Conservation (phyloP, 1,140 invertebrate species). For the Probaryconus sp. region DNA sequence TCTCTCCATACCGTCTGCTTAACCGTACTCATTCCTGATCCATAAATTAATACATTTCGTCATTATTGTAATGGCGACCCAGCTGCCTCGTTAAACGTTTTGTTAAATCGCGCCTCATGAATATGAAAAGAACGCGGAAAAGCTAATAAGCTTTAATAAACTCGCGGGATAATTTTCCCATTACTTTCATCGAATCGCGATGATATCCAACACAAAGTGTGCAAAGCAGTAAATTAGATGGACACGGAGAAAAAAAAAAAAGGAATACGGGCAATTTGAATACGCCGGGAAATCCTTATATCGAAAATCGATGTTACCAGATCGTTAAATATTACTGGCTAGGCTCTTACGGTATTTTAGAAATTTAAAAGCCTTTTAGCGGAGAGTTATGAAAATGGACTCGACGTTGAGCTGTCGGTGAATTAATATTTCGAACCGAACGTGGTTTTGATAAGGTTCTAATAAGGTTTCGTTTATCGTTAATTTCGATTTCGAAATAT, state of each 20-base stretch:
- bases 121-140: constrained; percentile 56
- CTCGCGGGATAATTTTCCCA: constrained; percentile 25
- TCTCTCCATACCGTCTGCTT: constrained; percentile 43
- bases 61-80: constrained; percentile 54
- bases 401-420: too few species aligned
- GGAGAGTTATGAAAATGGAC: too few species aligned
- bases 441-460: too few species aligned
- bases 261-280: too few species aligned
- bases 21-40: constrained; percentile 52
- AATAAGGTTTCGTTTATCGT: too few species aligned
- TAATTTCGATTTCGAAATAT: too few species aligned
- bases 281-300: too few species aligned
- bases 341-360: too few species aligned
- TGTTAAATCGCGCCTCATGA: constrained; percentile 50
- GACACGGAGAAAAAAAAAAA: neutral
- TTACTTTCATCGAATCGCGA: constrained; percentile 31
- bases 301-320: too few species aligned
- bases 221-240: constrained; percentile 31
- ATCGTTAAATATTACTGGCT: too few species aligned
- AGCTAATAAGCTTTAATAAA: constrained; percentile 54
- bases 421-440: too few species aligned
- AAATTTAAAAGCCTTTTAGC: too few species aligned
- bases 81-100: constrained; percentile 43
- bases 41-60: constrained; percentile 62
- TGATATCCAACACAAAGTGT: constrained; percentile 16